Evolutionary conservation across 2,113 vertebrate species (phyloP), one percentile per base, ranked within the genome.

Genomic region (Oophaga pumilio): DNA sequence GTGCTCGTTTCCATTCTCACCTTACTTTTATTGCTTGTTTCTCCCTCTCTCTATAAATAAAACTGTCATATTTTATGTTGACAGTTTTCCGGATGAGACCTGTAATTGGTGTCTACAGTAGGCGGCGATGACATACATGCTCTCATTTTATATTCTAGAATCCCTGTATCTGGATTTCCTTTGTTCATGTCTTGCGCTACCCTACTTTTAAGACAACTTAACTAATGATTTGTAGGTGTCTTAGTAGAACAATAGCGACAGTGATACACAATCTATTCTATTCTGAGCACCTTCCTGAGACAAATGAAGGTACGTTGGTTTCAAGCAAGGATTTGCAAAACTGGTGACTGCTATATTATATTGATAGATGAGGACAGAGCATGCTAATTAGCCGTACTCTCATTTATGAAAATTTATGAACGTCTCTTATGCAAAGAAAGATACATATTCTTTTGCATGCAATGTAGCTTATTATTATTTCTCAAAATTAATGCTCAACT

Each of bases 131-230:
- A 62, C 79, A 82, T 33, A 82, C 12, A 4, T 50, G 60, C 13
- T 82, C 33, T 28, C 57, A 0, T 79, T 64, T 81, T 43, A 60
- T 62, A 33, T 24, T 81, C 56, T 57, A 15, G 17, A 11, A 59
- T 18, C 57, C 79, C 18, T 49, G 57, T 62, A 28, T 50, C 33
- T 64, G 7, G 5, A 77, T 81, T 22, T 81, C 60, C 78, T 60
- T 20, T 28, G 26, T 43, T 8, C 14, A 12, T 50, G 50, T 20
- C 79, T 62, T 59, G 17, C 33, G 33, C 57, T 81, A 81, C 57
- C 79, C 57, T 81, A 81, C 26, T 82, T 79, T 64, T 82, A 66
- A 66, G 79, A 82, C 79, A 15, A 20, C 60, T 24, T 82, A 82
- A 82, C 20, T 82, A 82, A 82, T 82, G 79, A 62, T 81, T 49